Evolutionary conservation across 2,113 vertebrate species (phyloP), one percentile per base, ranked within the genome.

Genomic region (Microcebus griseorufus): DNA sequence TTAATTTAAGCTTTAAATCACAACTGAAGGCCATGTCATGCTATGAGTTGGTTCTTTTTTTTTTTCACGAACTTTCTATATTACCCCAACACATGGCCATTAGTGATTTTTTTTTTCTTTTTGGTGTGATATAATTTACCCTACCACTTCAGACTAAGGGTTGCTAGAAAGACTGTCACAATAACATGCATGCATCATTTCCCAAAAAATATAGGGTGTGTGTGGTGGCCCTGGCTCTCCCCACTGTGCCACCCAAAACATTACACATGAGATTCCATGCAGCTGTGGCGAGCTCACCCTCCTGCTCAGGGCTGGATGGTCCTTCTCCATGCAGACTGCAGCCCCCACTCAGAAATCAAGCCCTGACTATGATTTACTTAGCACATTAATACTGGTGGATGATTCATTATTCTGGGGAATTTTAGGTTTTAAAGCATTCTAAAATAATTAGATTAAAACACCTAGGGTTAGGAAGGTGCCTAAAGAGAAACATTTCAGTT

Each of bases 381-480:
- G 13, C 25, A 84, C 20, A 75, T 32, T 55, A 78, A 85, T 78
- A 37, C 11, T 13, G 37, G 11, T 45, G 9, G 39, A 45, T 83
- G 73, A 85, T 55, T 65, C 37, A 45, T 88, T 87, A 75, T 88
- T 70, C 48, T 55, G 16, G 23, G 55, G 53, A 48, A 70, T 42
- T 29, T 48, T 16, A 93, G 22, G 13, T 60, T 39, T 88, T 83
- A 34, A 93, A 82, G n/a, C 45, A 85, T 55, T 80, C 78, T 85
- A 60, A 85, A 93, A 64, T 79, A 81, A 88, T 72, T 84, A 67
- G 55, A 32, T 51, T 58, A 82, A 91, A 18, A 85, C 92, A 65
- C 0, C 76, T 16, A 37, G 48, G 80, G 6, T 60, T 64, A 73
- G 80, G 29, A 3, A 53, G 45, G 11, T 39, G 9, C 48, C 42